Percentiles rank a stretch among this genome's conserved stretches.
Evolutionary conservation across 2,113 vertebrate genomes (phyloP).

Genomic region (Hypomesus transpacificus): DNA sequence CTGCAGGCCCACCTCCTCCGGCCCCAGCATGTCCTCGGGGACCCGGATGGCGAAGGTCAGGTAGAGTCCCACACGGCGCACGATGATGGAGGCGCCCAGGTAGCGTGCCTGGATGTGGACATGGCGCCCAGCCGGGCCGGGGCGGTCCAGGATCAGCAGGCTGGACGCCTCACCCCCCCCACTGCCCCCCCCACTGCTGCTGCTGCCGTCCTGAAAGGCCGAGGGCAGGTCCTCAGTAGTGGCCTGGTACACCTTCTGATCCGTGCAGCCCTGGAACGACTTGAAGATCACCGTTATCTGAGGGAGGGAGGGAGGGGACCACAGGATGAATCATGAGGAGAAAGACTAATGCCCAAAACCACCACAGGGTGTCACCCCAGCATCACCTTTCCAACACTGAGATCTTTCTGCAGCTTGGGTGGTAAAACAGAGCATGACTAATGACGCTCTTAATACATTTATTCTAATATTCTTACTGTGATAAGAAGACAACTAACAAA

Average conservation of each 20-base stretch:
- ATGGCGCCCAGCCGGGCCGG: conserved; percentile 59
- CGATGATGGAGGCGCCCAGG: conserved; percentile 76
- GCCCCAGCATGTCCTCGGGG: conserved; percentile 72
- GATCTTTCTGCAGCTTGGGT: too few relatives aligned
- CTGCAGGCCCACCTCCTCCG: conserved; percentile 72
- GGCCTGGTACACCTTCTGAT: conserved; percentile 82
- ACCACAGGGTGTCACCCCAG: too few relatives aligned
- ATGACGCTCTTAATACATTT: too few relatives aligned
- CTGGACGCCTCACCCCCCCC: conserved; percentile 35
- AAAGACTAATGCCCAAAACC: too few relatives aligned
- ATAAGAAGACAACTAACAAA: too few relatives aligned
- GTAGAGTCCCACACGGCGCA: conserved; percentile 78
- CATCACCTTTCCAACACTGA: too few relatives aligned
- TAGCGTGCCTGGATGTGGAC: conserved; percentile 78
- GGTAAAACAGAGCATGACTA: too few relatives aligned
- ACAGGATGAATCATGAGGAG: background rate
- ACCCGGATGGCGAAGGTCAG: conserved; percentile 80
- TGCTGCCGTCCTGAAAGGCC: conserved; percentile 77
- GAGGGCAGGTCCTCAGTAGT: conserved; percentile 75
- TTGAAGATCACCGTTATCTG: conserved; percentile 83
- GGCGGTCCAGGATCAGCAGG: conserved; percentile 68
- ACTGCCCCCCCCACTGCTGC: conserved; percentile 54
- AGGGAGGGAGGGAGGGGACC: background rate
- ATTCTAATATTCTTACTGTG: too few relatives aligned
- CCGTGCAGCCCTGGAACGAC: conserved; percentile 74